These are phyloP conservation scores for Nesogale talazaci DNA, from an alignment of 2,113 vertebrate genomes.

Conservation along the genomic window DNA sequence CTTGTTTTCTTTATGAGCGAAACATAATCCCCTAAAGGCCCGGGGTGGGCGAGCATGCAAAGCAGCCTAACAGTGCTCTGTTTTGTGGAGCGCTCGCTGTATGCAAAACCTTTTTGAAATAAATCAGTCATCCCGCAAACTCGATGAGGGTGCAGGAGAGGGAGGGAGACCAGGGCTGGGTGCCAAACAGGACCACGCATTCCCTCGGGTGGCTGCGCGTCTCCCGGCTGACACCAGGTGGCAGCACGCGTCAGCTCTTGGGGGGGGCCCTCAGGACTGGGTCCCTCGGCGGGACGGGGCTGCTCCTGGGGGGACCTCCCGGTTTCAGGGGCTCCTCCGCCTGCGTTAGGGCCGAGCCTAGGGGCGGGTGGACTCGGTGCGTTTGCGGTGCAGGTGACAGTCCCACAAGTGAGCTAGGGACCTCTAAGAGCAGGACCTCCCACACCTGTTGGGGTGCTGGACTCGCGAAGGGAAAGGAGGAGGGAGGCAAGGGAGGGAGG, in stretches of 20 bases:
- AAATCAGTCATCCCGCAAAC: slow-evolving; percentile 65
- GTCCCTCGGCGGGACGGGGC: accelerated
- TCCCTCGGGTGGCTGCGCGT: accelerated
- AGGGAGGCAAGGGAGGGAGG: neutral
- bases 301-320: neutral
- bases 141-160: slow-evolving; percentile 4
- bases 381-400: neutral
- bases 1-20: slow-evolving; percentile 81
- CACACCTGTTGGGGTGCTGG: neutral
- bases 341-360: accelerated
- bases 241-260: neutral
- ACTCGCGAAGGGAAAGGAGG: neutral
- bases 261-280: neutral
- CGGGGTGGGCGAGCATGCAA: slow-evolving; percentile 84
- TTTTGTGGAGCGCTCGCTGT: slow-evolving; percentile 78
- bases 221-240: slow-evolving; percentile 58
- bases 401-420: neutral
- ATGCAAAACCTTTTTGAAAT: slow-evolving; percentile 86
- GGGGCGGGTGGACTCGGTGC: neutral
- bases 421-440: neutral
- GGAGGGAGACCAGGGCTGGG: neutral
- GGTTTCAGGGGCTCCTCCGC: neutral
- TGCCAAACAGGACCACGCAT: neutral
- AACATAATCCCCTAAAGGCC: slow-evolving; percentile 77
- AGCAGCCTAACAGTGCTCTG: slow-evolving; percentile 82